Evolutionary conservation across 1,140 invertebrate species (phyloP).

Genomic region (Drosophila sulfurigaster): DNA sequence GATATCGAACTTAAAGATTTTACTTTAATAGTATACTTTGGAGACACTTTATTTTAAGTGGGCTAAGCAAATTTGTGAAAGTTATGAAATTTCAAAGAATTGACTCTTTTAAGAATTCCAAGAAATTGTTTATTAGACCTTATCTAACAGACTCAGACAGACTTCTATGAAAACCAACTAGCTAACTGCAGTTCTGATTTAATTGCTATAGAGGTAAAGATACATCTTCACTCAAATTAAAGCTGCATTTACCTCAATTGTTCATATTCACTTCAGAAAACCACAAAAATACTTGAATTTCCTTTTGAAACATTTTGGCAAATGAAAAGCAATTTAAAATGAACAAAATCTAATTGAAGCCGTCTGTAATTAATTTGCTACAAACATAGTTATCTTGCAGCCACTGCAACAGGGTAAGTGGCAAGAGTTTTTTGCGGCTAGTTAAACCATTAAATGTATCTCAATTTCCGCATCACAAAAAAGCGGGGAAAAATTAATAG

Average conservation of each 20-base stretch:
- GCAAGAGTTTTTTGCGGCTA: neutral
- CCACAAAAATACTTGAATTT: too few relatives aligned
- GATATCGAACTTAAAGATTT: too few relatives aligned
- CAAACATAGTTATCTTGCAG: neutral
- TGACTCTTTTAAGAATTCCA: too few relatives aligned
- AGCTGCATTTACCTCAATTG: neutral
- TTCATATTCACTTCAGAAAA: neutral
- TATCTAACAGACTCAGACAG: too few relatives aligned
- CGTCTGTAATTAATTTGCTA: neutral
- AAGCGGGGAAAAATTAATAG: slow-evolving; percentile 10
- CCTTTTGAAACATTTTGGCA: neutral
- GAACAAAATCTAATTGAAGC: neutral
- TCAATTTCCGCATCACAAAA: neutral
- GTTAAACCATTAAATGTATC: slow-evolving; percentile 8
- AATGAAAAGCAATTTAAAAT: neutral
- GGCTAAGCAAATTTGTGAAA: too few relatives aligned
- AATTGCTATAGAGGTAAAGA: too few relatives aligned
- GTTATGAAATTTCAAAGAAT: too few relatives aligned
- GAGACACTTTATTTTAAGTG: too few relatives aligned
- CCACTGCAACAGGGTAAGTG: neutral
- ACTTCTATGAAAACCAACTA: too few relatives aligned
- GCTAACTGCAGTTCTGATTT: too few relatives aligned
- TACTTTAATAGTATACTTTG: too few relatives aligned
- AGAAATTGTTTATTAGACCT: too few relatives aligned
- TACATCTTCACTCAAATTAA: neutral